Base-by-base conservation (phyloP, 2,113 vertebrate genomes). In the Semicossyphus pulcher region DNA sequence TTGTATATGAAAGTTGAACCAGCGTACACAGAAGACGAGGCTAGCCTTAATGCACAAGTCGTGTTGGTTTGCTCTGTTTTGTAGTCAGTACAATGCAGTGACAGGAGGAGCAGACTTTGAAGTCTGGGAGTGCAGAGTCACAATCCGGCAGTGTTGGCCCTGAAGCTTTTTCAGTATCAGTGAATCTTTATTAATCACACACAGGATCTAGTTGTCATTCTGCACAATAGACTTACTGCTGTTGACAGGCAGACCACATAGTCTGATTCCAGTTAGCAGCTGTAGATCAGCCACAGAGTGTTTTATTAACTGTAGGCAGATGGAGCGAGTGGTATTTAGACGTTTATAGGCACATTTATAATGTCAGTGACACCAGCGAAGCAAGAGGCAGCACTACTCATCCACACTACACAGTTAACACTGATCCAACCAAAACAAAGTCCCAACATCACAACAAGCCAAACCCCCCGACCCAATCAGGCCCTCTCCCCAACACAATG, bases 401-500 rank as follows among this genome's bases (percentile, higher is more conserved):
- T 42, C 72, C 32, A 66, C 72, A 84, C 41, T 29, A 65, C 81
- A 86, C 80, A 84, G 37, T 60, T 57, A 81, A 59, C 47, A 72
- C 80, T 80, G 68, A 89, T 71, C 60, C 72, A 81, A 51, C 62
- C 72, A 71, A 71, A 57, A 59, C 62, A 72, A 76, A 84, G 36
- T 74, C 82, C 78, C 85, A 78, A 57, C 66, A 76, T 68, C 71
- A 81, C 80, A 74, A 78, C 57, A 60, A 64, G 66, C 76, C 72
- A 78, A 61, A n/a, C 42, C 67, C 78, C 80, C 83, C 23, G 68
- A 86, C 76, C 82, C 85, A 86, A 90, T 87, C 69, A 44, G 86
- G 66, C 84, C 76, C 53, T 49, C 34, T 81, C 61, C 68, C 86
- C 48, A 73, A 34, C 81, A 88, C 57, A 88, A 70, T 67, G 72